Base-by-base conservation (phyloP, 2,888 invertebrate species). In the Dione juno region DNA sequence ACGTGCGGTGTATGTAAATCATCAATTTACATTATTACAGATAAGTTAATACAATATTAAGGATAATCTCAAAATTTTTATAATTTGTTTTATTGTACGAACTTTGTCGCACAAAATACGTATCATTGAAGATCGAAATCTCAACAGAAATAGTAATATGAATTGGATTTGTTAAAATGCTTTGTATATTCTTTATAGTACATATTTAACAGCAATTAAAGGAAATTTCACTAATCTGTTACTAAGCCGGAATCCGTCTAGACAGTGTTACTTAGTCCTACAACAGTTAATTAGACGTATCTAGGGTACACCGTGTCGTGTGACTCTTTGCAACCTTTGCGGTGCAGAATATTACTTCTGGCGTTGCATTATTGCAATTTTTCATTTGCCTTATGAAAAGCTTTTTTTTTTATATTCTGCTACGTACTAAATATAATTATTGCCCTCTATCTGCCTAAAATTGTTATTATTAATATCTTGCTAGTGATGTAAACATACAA, bases 201-300 rank as follows among this genome's bases (percentile, higher is more conserved):
- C 3, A 5, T 28, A 3, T 28, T 28, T 28, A 28, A 28, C 28
- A 28, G 28, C 28, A 37, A 37, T 37, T 28, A 64, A 50, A 40
- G 8, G 50, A 19, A 37, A 16, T 64, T 50, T 48, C 63, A 16
- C 45, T 64, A 48, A 67, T 41, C 59, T 19, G 73, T 67, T 79
- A 81, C 80, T 80, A 82, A 80, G 79, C 81, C 81, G 81, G 82
- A 84, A 81, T 80, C 79, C 74, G 86, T 87, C 88, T 86, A 88
- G 88, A 87, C 87, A 78, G 72, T 74, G 77, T 79, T 78, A 79
- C 76, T 80, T 77, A 77, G 19, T 50, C 37, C 80, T 78, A 35
- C 35, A 28, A 61, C 77, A 79, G 81, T 79, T 87, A 88, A 88
- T 88, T 86, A 86, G 79, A 78, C 80, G 83, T 82, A 82, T 67